Conservation (phyloP, 2,113 vertebrate genomes). For the Thomomys bottae region DNA sequence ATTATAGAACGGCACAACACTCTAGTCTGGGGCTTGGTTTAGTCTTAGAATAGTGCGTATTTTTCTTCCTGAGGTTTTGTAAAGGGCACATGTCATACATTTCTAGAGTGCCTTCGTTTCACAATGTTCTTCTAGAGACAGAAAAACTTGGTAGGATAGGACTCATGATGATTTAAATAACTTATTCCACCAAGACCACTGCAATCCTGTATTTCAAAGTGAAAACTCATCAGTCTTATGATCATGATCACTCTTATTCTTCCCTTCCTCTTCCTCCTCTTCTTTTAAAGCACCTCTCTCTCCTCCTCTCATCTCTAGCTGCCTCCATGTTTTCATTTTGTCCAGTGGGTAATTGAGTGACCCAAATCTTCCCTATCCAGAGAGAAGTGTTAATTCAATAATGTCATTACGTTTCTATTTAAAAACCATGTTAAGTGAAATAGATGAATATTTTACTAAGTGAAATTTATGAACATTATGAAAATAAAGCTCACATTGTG, state of each 20-base stretch:
- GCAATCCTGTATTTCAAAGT: background rate
- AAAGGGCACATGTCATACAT: background rate
- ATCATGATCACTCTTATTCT: background rate
- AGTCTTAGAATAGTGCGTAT: background rate
- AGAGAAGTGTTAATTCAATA: conserved; percentile 54
- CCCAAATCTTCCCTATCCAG: background rate
- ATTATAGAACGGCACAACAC: background rate
- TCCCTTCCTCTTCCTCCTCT: background rate
- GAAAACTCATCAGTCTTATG: background rate
- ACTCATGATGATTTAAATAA: background rate
- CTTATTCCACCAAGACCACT: background rate
- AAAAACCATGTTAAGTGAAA: conserved; percentile 1
- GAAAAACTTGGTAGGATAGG: background rate
- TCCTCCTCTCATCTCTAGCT: background rate
- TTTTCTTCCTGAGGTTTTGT: conserved; percentile 18
- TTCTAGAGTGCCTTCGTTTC: conserved; percentile 17
- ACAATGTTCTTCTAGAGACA: background rate
- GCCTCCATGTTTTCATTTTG: background rate
- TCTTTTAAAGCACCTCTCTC: background rate
- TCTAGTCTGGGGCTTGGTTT: background rate
- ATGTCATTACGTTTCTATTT: conserved; percentile 40
- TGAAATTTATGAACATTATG: conserved; percentile 41
- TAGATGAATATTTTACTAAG: background rate
- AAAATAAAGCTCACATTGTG: conserved; percentile 55
- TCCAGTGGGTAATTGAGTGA: background rate